Base-by-base conservation (phyloP, 2,797 vertebrate species). In the Clarias laeviceps region DNA sequence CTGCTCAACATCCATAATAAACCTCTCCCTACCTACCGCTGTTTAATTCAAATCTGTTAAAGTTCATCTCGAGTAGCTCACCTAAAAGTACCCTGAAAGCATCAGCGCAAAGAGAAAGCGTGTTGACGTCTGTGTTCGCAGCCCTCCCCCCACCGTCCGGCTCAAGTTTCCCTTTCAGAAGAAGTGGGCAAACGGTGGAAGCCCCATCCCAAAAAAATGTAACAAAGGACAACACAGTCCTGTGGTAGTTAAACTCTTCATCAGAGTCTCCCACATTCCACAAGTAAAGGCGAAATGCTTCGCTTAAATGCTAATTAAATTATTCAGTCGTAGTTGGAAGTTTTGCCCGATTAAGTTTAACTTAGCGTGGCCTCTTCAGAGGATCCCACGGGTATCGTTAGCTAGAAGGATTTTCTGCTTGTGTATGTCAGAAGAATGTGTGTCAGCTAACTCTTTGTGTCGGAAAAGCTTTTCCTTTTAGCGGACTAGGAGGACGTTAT, bases 221-320 rank as follows among this genome's bases (percentile, higher is more conserved):
- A 90, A 94, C 93, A 94, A 94, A 94, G 87, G 89, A 54, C 88
- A 87, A 94, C 89, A 87, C 87, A 91, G 94, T 93, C 91, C 89
- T 56, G 62, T 40, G 37, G 57, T 77, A 72, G 84, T 86, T 82
- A 62, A 88, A 86, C 84, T 64, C 64, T 37, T 12, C 1, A 12
- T 14, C 54, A 6, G 50, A 22, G 56, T 78, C 22, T 78, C 76
- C 17, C 11, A 15, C 5, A 0, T 83, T 57, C 22, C 24, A 45
- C 11, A 24, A 88, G 9, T 78, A 83, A 88, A 89, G 17, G 22
- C 61, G 87, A 83, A 65, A 24, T 87, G 80, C 64, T 85, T 90
- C 66, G 81, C 65, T 85, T 82, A 79, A 84, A 85, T 85, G 81
- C 87, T 91, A 87, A 56, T 92, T 90, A 90, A 91, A 90, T 90